A percentile compares a stretch with the other conserved stretches of the same genome.
Conservation (phyloP, 2,888 invertebrate species). For the Drosophila macrospina region DNA sequence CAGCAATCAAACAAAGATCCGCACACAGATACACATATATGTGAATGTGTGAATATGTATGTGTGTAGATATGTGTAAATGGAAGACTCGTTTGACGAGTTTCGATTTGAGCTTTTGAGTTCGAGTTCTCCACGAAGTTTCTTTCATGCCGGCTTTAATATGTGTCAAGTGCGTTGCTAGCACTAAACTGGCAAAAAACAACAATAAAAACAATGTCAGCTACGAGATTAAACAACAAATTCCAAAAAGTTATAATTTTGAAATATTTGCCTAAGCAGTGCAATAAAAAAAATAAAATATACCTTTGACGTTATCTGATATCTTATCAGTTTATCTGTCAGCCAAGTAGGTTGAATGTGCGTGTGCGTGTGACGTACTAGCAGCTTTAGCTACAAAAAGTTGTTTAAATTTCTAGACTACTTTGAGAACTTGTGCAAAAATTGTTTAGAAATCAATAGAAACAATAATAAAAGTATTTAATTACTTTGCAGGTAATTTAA, state of each 20-base stretch:
- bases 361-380: slow-evolving; percentile 28
- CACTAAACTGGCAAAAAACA: slow-evolving; percentile 21
- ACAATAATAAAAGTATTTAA: slow-evolving; percentile 5
- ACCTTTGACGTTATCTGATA: slow-evolving; percentile 34
- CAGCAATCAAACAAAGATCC: slow-evolving; percentile 21
- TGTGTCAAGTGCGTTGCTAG: slow-evolving; percentile 70
- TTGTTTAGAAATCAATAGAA: not conserved
- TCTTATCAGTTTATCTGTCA: slow-evolving; percentile 44
- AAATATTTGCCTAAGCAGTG: slow-evolving; percentile 28
- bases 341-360: slow-evolving; percentile 18
- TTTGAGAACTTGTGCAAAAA: slow-evolving; percentile 1
- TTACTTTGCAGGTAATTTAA: slow-evolving; percentile 10
- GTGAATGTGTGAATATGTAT: slow-evolving; percentile 9
- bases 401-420: not conserved
- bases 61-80: slow-evolving; percentile 15
- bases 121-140: slow-evolving; percentile 46
- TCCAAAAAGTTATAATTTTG: slow-evolving; percentile 31
- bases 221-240: slow-evolving; percentile 23
- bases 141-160: slow-evolving; percentile 53
- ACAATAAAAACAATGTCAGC: slow-evolving; percentile 20
- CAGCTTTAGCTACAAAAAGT: not conserved
- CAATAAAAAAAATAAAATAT: slow-evolving; percentile 17
- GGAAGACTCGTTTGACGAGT: slow-evolving; percentile 58
- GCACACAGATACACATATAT: not conserved
- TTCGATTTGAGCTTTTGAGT: slow-evolving; percentile 45